Evolutionary conservation across 2,888 invertebrate species (phyloP).

Genomic region (Sympetrum striolatum): DNA sequence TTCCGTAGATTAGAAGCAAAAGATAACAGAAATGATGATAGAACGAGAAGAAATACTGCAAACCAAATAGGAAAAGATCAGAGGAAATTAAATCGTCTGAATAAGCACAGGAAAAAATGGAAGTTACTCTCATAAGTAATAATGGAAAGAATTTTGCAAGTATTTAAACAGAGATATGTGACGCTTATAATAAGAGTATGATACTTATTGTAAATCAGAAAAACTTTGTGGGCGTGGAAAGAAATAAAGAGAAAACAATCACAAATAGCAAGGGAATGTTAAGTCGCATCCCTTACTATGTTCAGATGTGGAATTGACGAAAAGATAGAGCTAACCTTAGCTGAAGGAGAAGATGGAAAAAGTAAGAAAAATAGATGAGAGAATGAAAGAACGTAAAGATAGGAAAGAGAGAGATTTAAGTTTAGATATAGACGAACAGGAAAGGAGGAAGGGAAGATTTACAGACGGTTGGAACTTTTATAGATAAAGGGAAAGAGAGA

Average conservation of each 20-base stretch:
- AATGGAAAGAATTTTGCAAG: not conserved
- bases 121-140: too few relatives aligned
- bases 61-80: too few relatives aligned
- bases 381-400: not conserved
- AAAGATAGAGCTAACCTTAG: not conserved
- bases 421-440: not conserved
- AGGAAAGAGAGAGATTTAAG: not conserved
- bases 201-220: not conserved
- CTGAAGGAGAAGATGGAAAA: not conserved
- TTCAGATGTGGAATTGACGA: not conserved
- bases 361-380: not conserved
- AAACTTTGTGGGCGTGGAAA: not conserved
- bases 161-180: not conserved
- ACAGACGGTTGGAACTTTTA: not conserved
- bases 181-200: not conserved
- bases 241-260: not conserved
- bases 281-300: too few relatives aligned
- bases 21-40: too few relatives aligned
- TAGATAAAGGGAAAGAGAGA: not conserved
- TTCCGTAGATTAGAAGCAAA: too few relatives aligned
- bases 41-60: too few relatives aligned
- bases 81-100: too few relatives aligned
- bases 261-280: too few relatives aligned
- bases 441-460: not conserved
- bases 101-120: too few relatives aligned